Base-by-base conservation (phyloP, 2,797 vertebrate species). In the Sebastes itinus region DNA sequence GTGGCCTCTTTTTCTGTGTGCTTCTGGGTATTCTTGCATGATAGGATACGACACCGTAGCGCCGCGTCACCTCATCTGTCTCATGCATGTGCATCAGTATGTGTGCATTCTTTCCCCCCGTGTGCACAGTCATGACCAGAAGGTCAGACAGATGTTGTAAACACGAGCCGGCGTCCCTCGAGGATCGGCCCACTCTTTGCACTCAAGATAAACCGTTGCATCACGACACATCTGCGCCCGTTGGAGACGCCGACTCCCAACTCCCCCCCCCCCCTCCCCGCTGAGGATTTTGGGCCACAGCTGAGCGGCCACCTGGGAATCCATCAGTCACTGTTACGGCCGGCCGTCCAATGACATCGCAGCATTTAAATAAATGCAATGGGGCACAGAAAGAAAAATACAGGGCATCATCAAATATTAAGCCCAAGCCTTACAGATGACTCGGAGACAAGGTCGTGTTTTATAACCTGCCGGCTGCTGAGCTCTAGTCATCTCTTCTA, bases 331-430 rank as follows among this genome's bases (percentile, higher is more conserved):
- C 62, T 78, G 89, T 91, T 88, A 90, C 30, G 78, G 62, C 83
- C 54, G 61, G 77, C 71, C 30, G n/a, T 75, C 78, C 81, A 80
- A 72, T 78, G 82, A 77, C 77, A 72, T 54, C 4, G 70, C n/a
- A 4, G 6, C 33, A 6, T 80, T 89, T 89, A 74, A 86, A 92
- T 86, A 88, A 90, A 87, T 80, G 46, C 82, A 92, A 91, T 28
- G 65, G 76, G 66, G 58, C 87, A 75, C 33, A 60, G 77, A 35
- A 60, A 84, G 76, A 86, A 92, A 90, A 92, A 89, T 71, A 82
- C 49, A 54, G 71, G 7, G 87, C 70, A 78, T 93, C 83, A 91
- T 93, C 77, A 91, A 91, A 93, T 90, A 92, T 91, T 88, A 78
- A 90, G 66, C 81, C 71, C 69, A 49, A 38, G 79, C 72, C 75